Evolutionary conservation across 2,113 vertebrate genomes (phyloP).

Genomic region (Brevimyrus niger): DNA sequence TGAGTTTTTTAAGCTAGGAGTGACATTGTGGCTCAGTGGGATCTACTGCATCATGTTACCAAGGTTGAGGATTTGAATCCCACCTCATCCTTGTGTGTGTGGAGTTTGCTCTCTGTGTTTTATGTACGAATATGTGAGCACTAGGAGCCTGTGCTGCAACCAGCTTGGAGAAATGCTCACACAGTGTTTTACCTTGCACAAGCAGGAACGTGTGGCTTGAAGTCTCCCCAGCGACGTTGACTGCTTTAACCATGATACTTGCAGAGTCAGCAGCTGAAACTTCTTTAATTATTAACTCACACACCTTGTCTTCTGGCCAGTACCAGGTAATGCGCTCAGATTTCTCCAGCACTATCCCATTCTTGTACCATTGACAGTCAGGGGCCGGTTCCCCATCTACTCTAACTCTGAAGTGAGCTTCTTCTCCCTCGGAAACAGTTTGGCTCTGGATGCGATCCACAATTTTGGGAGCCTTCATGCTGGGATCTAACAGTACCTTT

Average conservation of each 20-base stretch:
- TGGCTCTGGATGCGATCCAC: slow-evolving; percentile 89
- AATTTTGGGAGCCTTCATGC: slow-evolving; percentile 96
- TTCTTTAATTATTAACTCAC: slow-evolving; percentile 84
- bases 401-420: slow-evolving; percentile 81
- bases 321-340: slow-evolving; percentile 84
- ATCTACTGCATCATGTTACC: neutral
- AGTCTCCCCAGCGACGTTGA: slow-evolving; percentile 86
- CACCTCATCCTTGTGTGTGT: neutral
- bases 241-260: slow-evolving; percentile 94
- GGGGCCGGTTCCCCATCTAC: slow-evolving; percentile 88
- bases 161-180: neutral
- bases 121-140: neutral
- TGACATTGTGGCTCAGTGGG: neutral
- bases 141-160: neutral
- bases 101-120: neutral
- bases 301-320: slow-evolving; percentile 94
- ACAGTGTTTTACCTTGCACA: slow-evolving; percentile 78
- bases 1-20: neutral
- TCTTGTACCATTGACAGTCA: slow-evolving; percentile 97
- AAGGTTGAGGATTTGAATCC: neutral
- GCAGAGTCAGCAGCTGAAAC: slow-evolving; percentile 87
- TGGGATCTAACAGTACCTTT: slow-evolving; percentile 79
- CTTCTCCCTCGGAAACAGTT: slow-evolving; percentile 76
- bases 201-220: slow-evolving; percentile 93
- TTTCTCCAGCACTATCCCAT: slow-evolving; percentile 86